Conservation (phyloP, 2,113 vertebrate genomes). For the Periophthalmodon schlosseri region DNA sequence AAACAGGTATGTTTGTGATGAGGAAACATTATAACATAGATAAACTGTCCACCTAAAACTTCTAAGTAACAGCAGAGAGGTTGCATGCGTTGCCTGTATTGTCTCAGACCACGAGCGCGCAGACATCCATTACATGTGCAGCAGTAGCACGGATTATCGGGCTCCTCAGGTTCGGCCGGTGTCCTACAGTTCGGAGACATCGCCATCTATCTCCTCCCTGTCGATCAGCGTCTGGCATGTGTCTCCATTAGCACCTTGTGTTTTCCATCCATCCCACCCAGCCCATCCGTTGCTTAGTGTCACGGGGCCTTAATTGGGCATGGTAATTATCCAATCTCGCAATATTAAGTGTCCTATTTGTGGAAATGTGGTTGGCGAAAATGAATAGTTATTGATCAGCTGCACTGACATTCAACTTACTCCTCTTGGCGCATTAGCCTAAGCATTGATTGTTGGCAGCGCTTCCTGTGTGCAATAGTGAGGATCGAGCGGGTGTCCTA, state of each 20-base stretch:
- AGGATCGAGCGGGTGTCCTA: constrained; percentile 73
- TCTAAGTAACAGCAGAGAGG: no score
- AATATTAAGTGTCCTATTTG: constrained; percentile 77
- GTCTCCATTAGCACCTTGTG: constrained; percentile 68
- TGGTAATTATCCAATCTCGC: constrained; percentile 77
- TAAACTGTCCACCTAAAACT: no score
- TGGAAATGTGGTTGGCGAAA: constrained; percentile 73
- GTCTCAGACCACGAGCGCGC: constrained; percentile 44
- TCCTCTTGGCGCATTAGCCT: constrained; percentile 77
- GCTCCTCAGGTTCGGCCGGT: constrained; percentile 60
- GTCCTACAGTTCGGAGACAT: constrained; percentile 66
- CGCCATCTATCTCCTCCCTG: constrained; percentile 67
- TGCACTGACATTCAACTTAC: constrained; percentile 73
- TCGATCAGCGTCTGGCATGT: constrained; percentile 61
- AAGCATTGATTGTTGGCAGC: constrained; percentile 77
- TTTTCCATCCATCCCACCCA: constrained; percentile 37
- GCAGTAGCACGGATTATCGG: constrained; percentile 67
- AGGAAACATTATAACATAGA: no score
- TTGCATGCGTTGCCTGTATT: constrained; percentile 29
- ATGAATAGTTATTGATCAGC: constrained; percentile 81
- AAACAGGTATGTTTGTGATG: no score
- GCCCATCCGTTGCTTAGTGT: constrained; percentile 64
- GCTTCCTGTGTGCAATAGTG: constrained; percentile 65
- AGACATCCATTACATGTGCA: constrained; percentile 64
- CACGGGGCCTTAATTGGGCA: constrained; percentile 74